These are phyloP conservation scores for Pyrocoelia pectoralis DNA, from an alignment of 2,888 invertebrate species.

Conservation along the genomic window DNA sequence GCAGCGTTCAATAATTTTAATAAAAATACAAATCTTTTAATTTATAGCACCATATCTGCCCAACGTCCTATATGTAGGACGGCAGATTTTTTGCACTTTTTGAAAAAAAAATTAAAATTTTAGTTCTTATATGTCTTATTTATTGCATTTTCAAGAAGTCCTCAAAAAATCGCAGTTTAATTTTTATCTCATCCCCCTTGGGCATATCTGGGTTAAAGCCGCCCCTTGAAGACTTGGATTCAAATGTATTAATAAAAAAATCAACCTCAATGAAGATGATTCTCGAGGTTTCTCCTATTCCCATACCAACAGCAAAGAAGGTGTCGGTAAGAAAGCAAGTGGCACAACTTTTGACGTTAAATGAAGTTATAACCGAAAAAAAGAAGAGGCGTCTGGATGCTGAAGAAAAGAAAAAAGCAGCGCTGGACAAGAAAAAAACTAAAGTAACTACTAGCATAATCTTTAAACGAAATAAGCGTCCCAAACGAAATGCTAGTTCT, in stretches of 20 bases:
- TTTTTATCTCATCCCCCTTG: too few relatives aligned
- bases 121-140: too few relatives aligned
- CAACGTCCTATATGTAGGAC: too few relatives aligned
- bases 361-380: slow-evolving; percentile 6
- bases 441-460: slow-evolving; percentile 6
- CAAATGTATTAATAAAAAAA: background rate
- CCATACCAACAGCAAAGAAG: slow-evolving; percentile 1
- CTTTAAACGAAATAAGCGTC: slow-evolving; percentile 9
- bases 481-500: slow-evolving; percentile 3
- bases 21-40: too few relatives aligned
- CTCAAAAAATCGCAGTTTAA: too few relatives aligned
- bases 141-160: too few relatives aligned
- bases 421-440: slow-evolving; percentile 2
- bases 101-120: too few relatives aligned
- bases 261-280: background rate
- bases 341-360: slow-evolving; percentile 9
- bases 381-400: background rate
- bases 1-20: too few relatives aligned
- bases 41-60: too few relatives aligned
- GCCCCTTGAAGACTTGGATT: slow-evolving; percentile 3
- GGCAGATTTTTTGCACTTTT: too few relatives aligned
- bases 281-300: background rate
- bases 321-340: slow-evolving; percentile 3
- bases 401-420: background rate
- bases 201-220: too few relatives aligned